phyloP scores from a whole-genome alignment of 2,113 vertebrate species.

The Chunga burmeisteri region DNA sequence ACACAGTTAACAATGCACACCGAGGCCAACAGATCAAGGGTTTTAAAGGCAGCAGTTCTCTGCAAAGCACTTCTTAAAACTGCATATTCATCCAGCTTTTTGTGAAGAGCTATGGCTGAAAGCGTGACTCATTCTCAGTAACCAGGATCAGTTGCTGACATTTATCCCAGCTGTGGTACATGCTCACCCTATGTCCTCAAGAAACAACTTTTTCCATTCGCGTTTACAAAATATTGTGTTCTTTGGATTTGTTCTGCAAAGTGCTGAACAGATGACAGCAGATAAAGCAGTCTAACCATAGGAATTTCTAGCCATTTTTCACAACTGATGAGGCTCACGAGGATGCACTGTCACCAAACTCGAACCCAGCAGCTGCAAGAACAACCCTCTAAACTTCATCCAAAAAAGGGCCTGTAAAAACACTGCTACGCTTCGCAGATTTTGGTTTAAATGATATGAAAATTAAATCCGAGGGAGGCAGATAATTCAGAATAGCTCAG shows the following conservation, averaged over 20 bases:
- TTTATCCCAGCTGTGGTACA: conserved; percentile 22
- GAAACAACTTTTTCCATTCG: neutral
- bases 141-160: conserved; percentile 25
- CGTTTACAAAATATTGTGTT: neutral
- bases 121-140: neutral
- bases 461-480: neutral
- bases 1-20: neutral
- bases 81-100: conserved; percentile 24
- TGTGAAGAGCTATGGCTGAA: neutral
- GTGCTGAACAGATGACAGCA: neutral
- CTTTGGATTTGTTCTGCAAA: neutral
- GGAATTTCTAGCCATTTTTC: neutral
- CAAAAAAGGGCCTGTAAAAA: neutral
- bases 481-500: neutral
- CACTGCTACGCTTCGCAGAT: neutral
- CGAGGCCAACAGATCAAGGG: neutral
- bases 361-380: neutral
- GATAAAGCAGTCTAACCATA: neutral
- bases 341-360: neutral
- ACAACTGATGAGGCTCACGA: neutral
- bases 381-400: neutral
- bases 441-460: neutral
- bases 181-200: conserved; percentile 19
- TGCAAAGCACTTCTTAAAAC: neutral
- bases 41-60: conserved; percentile 1